Conservation (phyloP, 2,113 vertebrate species). For the Strix aluco region DNA sequence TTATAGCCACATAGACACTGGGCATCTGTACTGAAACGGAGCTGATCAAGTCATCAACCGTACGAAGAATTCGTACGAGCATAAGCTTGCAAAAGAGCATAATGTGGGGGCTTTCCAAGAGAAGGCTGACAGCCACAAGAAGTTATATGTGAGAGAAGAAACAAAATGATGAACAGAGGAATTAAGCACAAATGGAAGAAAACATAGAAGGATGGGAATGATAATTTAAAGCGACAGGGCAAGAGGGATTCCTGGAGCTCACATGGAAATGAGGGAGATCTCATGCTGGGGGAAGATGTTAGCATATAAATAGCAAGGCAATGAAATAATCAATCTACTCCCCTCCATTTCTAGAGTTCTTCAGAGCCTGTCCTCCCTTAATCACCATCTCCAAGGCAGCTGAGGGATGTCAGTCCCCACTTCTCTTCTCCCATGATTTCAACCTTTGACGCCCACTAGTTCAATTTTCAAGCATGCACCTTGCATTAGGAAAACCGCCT, state of each 20-base stretch:
- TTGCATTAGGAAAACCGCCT: neutral
- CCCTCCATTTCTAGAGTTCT: neutral
- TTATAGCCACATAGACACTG: neutral
- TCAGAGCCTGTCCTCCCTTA: neutral
- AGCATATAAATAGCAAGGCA: slow-evolving; percentile 16
- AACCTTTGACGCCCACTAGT: neutral
- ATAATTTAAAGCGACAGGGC: slow-evolving; percentile 19
- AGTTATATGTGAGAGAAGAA: neutral
- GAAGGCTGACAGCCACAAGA: neutral
- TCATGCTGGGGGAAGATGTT: slow-evolving; percentile 6
- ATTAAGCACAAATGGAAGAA: slow-evolving; percentile 32
- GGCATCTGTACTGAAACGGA: neutral
- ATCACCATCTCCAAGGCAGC: neutral
- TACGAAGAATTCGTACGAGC: neutral
- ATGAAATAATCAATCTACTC: slow-evolving; percentile 2
- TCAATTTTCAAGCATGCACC: neutral
- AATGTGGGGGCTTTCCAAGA: fast-evolving
- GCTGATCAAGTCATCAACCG: neutral
- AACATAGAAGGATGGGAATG: neutral
- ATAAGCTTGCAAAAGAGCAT: neutral
- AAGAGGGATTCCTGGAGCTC: slow-evolving; percentile 28
- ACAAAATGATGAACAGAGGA: slow-evolving; percentile 5
- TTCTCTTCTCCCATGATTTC: neutral
- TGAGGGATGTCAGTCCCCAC: neutral
- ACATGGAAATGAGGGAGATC: slow-evolving; percentile 34